Base-by-base conservation (phyloP, 1,140 invertebrate genomes). In the Heliconius nattereri region DNA sequence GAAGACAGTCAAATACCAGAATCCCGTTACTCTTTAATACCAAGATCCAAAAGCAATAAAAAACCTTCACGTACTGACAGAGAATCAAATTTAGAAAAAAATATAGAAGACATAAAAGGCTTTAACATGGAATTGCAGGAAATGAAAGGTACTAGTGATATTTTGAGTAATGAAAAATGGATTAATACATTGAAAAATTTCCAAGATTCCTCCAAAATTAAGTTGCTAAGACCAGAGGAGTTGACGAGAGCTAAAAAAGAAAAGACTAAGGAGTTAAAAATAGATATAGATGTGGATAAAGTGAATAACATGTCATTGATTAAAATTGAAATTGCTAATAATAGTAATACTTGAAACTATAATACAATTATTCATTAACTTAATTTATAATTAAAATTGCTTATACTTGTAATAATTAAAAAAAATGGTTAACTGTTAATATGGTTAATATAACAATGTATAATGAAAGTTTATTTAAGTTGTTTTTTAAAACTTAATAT, bases 151-250 rank as follows among this genome's bases (percentile, higher is more conserved):
- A 20, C 76, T 32, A 72, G 77, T 32, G 40, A 79, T 72, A 70
- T 82, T 71, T 78, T 89, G 78, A 84, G 79, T 73, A 90, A 91
- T 78, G 78, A 89, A 35, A 90, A 90, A 60, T 89, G 86, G 84
- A 87, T 93, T 23, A 89, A 87, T 35, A 87, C 89, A 20, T 80
- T 93, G 9, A 84, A 85, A 52, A 78, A 78, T 1, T 73, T 91
- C 52, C 89, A 93, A 79, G 81, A 71, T 2, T 32, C 78, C 0
- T 86, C 89, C 0, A 88, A 90, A 8, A 32, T 83, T 0, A 71
- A 85, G 23, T 71, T 92, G 26, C 29, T 92, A 26, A 87, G 84
- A 45, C 78, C 87, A 1, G 71, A 90, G 20, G 91, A 92, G 72
- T 78, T 89, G 74, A 79, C 80, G 23, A 80, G 74, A 9, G 19